These are phyloP conservation scores for Acanthopagrus latus DNA, from an alignment of 2,797 vertebrate genomes.

Conservation along the genomic window DNA sequence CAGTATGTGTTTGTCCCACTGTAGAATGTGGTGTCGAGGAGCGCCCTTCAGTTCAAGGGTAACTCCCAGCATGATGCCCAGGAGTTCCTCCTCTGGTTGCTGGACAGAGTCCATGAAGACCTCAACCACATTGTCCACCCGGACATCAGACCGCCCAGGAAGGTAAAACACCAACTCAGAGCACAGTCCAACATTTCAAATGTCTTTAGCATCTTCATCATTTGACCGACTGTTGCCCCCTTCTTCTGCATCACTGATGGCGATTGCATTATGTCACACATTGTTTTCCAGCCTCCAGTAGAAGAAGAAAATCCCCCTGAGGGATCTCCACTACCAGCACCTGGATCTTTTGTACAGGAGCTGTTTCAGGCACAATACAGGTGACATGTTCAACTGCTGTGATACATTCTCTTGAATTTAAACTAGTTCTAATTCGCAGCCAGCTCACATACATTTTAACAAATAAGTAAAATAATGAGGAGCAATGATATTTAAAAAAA, in stretches of 20 bases:
- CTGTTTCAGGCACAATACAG: slow-evolving; percentile 99
- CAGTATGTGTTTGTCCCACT: slow-evolving; percentile 17
- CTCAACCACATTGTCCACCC: slow-evolving; percentile 91
- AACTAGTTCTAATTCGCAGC: neutral
- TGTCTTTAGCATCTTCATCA: neutral
- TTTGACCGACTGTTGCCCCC: neutral
- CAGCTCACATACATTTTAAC: neutral
- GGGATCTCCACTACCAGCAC: slow-evolving; percentile 92
- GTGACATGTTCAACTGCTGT: slow-evolving; percentile 70
- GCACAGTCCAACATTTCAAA: neutral
- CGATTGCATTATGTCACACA: neutral
- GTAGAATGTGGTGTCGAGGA: slow-evolving; percentile 95
- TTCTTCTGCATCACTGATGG: neutral
- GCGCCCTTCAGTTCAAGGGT: slow-evolving; percentile 95
- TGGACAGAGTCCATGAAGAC: slow-evolving; percentile 97
- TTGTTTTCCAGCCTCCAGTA: slow-evolving; percentile 87
- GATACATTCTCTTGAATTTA: neutral
- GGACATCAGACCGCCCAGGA: slow-evolving; percentile 86
- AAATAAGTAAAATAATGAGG: neutral
- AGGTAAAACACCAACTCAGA: slow-evolving; percentile 79
- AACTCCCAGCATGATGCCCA: slow-evolving; percentile 98
- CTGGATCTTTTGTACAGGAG: slow-evolving; percentile 97
- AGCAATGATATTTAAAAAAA: neutral
- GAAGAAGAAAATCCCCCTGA: slow-evolving; percentile 91
- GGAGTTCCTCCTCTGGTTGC: slow-evolving; percentile 97